Conservation (phyloP, 1,140 invertebrate genomes). For the Ruditapes philippinarum region DNA sequence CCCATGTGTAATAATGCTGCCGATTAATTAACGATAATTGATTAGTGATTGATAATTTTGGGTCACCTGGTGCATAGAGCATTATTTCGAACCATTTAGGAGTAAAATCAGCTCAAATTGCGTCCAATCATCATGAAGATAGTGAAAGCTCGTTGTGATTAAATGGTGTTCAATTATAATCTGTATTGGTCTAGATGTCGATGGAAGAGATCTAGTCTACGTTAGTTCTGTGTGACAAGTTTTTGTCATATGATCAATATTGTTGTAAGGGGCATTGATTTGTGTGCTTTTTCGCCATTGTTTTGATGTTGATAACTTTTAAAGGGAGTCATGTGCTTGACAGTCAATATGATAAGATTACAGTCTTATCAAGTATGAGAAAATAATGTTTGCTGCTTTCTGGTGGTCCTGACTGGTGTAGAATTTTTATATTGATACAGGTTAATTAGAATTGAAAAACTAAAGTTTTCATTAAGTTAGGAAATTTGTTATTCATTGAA, state of each 20-base stretch:
- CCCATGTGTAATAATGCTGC: neutral
- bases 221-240: neutral
- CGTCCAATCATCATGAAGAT: neutral
- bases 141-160: neutral
- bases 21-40: slow-evolving; percentile 6
- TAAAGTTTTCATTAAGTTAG: no score
- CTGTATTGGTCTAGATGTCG: neutral
- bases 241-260: neutral
- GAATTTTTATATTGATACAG: no score
- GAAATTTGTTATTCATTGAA: no score
- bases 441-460: no score
- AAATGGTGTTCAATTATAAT: slow-evolving; percentile 24
- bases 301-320: neutral
- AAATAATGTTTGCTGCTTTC: no score
- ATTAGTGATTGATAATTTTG: neutral
- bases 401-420: no score
- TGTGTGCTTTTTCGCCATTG: neutral
- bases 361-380: no score
- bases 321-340: neutral
- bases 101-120: neutral
- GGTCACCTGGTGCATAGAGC: neutral
- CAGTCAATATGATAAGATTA: no score
- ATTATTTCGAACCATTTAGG: neutral
- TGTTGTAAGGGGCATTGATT: neutral
- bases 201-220: slow-evolving; percentile 1